A percentile compares a stretch with the other conserved stretches of the same genome.
Conservation (phyloP, 2,797 vertebrate genomes). For the Eleutherodactylus coqui region DNA sequence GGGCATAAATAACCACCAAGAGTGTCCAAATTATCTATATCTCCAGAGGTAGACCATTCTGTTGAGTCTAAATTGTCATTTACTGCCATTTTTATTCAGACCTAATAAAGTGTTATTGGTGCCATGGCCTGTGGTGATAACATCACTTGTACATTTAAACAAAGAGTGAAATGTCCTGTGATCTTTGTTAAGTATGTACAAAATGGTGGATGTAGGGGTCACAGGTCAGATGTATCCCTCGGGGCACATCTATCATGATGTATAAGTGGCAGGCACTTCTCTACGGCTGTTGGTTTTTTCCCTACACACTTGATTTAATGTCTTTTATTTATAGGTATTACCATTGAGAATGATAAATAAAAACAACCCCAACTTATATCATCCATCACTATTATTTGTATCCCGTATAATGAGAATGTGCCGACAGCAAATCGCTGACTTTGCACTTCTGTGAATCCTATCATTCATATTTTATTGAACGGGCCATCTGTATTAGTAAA, state of each 20-base stretch:
- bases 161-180: constrained; percentile 42
- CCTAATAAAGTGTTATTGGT: constrained; percentile 41
- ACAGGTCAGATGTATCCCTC: constrained; percentile 8
- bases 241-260: constrained; percentile 32
- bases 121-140: constrained; percentile 21
- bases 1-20: constrained; percentile 32
- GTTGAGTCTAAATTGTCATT: constrained; percentile 33
- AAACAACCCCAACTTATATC: constrained; percentile 12
- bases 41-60: constrained; percentile 7
- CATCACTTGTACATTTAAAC: constrained; percentile 27
- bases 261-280: constrained; percentile 39
- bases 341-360: constrained; percentile 31
- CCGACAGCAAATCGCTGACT: neutral
- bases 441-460: neutral
- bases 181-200: constrained; percentile 23
- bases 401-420: constrained; percentile 1
- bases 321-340: constrained; percentile 21
- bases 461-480: constrained; percentile 14
- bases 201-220: constrained; percentile 43
- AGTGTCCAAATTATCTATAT: constrained; percentile 36
- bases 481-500: neutral
- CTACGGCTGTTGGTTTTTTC: neutral
- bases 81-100: constrained; percentile 40
- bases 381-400: constrained; percentile 26
- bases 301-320: constrained; percentile 33